Evolutionary conservation across 2,797 vertebrate genomes (phyloP).

Genomic region (Hemitrygon akajei): DNA sequence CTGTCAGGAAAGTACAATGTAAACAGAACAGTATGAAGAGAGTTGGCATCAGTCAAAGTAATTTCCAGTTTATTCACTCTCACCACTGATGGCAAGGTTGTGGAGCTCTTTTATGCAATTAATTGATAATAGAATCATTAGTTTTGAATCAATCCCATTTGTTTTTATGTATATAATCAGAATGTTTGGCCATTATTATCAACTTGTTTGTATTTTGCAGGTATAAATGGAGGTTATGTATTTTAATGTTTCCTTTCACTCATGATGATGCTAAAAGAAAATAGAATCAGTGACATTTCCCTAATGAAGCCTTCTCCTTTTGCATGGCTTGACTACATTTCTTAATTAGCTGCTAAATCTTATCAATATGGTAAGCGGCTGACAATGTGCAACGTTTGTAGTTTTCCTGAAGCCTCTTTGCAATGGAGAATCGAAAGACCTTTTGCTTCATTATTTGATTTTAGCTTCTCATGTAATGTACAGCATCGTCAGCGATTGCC

Average conservation of each 20-base stretch:
- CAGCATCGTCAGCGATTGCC: background rate
- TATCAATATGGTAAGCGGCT: background rate
- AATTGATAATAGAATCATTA: no score
- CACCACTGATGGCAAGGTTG: background rate
- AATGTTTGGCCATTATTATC: background rate
- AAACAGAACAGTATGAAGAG: background rate
- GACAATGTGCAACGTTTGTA: background rate
- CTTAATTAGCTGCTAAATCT: background rate
- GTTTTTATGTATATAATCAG: background rate
- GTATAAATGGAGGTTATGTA: background rate
- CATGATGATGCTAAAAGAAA: background rate
- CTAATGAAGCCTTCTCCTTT: background rate
- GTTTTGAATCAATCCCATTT: background rate
- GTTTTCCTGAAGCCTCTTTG: background rate
- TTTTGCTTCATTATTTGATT: background rate
- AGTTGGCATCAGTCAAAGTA: background rate
- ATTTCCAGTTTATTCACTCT: background rate
- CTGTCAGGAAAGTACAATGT: background rate
- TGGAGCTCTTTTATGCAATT: background rate
- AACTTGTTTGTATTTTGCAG: background rate
- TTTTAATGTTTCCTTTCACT: background rate
- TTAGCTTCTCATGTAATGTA: background rate
- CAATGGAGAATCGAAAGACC: background rate
- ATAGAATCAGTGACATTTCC: background rate
- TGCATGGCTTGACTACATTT: background rate